Conservation (phyloP, 2,888 invertebrate genomes). For the Osedax fenrisi region DNA sequence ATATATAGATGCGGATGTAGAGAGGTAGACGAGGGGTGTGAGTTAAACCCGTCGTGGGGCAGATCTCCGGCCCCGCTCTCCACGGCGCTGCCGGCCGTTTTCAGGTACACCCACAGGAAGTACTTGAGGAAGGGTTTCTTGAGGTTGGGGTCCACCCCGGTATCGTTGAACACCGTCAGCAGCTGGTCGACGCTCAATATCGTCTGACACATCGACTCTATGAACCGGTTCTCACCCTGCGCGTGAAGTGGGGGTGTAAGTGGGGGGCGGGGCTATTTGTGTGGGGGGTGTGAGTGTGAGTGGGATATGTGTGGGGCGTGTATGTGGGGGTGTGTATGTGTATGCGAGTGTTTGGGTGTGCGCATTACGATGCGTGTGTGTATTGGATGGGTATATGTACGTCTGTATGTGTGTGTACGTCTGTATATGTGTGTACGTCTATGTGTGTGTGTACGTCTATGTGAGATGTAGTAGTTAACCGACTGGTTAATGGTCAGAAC, state of each 20-base stretch:
- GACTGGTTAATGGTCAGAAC: no score
- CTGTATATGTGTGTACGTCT: no score
- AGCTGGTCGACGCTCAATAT: slow-evolving; percentile 41
- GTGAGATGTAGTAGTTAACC: no score
- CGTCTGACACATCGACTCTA: slow-evolving; percentile 45
- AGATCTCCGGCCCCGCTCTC: slow-evolving; percentile 48
- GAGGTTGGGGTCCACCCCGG: slow-evolving; percentile 39
- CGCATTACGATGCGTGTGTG: no score
- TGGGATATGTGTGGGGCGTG: no score
- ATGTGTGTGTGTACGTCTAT: no score
- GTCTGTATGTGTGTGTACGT: no score
- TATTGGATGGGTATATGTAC: no score
- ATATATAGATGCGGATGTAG: no score
- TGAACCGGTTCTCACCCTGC: slow-evolving; percentile 43
- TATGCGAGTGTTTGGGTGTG: no score
- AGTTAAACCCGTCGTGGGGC: slow-evolving; percentile 46
- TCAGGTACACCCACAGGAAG: slow-evolving; percentile 42
- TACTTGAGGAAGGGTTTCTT: slow-evolving; percentile 41
- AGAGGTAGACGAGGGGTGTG: neutral
- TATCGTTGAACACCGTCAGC: slow-evolving; percentile 40
- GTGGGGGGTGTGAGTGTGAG: no score
- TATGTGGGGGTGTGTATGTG: no score
- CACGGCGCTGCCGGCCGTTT: slow-evolving; percentile 41
- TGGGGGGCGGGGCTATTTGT: neutral
- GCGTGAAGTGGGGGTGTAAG: neutral